phyloP scores from a whole-genome alignment of 1,140 invertebrate genomes.

The Trichonephila inaurata region DNA sequence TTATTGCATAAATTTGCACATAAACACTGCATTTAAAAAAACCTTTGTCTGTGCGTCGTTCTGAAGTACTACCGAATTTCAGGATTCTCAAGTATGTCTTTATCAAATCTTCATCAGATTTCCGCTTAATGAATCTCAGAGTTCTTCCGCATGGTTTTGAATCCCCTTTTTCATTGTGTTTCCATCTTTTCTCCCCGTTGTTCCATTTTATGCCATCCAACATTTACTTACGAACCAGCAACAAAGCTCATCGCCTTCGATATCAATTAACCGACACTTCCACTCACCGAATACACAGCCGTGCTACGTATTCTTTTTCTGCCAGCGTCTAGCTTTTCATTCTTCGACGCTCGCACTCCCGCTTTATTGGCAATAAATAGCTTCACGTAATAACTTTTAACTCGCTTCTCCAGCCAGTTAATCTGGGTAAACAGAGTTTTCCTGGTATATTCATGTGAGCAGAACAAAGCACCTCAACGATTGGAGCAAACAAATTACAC shows the following conservation, averaged over 20 bases:
- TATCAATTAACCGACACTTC: conserved; percentile 22
- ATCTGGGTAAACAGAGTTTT: conserved; percentile 73
- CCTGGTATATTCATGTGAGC: conserved; percentile 41
- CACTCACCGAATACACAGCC: not conserved
- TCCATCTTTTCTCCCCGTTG: not conserved
- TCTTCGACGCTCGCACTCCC: not conserved
- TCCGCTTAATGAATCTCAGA: conserved; percentile 10
- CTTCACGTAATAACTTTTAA: conserved; percentile 66
- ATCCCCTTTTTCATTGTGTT: conserved; percentile 17
- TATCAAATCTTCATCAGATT: conserved; percentile 3
- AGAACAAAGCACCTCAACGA: conserved; percentile 26
- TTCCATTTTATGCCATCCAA: conserved; percentile 10
- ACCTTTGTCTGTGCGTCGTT: not conserved
- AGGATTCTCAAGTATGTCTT: conserved; percentile 1
- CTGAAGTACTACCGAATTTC: not conserved
- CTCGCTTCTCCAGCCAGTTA: conserved; percentile 37
- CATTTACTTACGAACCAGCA: conserved; percentile 7
- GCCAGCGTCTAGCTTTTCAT: conserved; percentile 46
- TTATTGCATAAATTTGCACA: not conserved
- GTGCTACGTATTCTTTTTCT: conserved; percentile 53
- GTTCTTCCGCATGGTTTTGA: not conserved
- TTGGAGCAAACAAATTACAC: conserved; percentile 64
- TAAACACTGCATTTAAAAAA: no score
- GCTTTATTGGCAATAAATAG: conserved; percentile 71
- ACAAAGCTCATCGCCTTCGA: conserved; percentile 1